Conservation (phyloP, 2,797 vertebrate species). For the Sarcophilus harrisii region DNA sequence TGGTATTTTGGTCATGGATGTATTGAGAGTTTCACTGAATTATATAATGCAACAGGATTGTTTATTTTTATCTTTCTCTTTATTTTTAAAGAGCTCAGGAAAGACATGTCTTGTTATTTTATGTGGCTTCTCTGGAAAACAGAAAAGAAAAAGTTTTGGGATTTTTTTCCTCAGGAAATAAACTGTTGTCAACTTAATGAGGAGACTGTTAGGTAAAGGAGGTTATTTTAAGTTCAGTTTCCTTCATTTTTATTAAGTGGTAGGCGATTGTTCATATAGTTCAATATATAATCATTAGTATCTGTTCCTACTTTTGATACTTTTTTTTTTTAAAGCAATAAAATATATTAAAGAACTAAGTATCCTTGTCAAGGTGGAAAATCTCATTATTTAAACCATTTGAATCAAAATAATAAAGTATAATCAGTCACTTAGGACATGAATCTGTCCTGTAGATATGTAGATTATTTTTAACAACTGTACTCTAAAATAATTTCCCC, state of each 20-base stretch:
- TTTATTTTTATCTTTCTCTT: not conserved
- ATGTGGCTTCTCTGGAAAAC: constrained; percentile 9
- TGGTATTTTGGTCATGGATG: not conserved
- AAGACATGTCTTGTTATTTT: constrained; percentile 5
- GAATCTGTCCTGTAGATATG: not conserved
- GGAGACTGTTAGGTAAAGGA: not conserved
- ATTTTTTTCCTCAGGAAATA: constrained; percentile 7
- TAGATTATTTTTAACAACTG: constrained; percentile 14
- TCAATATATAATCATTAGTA: constrained; percentile 2
- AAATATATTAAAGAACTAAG: constrained; percentile 29
- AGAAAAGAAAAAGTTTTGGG: not conserved
- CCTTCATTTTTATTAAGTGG: not conserved
- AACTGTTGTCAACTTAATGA: not conserved
- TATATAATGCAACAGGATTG: not conserved
- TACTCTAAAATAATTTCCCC: not conserved
- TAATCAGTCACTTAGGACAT: not conserved
- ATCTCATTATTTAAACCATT: constrained; percentile 22
- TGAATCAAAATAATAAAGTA: constrained; percentile 17
- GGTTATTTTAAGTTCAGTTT: not conserved
- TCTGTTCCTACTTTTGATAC: constrained; percentile 32
- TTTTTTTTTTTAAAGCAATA: constrained; percentile 34
- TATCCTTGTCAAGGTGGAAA: not conserved
- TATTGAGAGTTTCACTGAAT: not conserved
- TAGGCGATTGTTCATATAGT: not conserved
- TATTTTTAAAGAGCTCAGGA: constrained; percentile 16